phyloP scores from a whole-genome alignment of 2,113 vertebrate species.

The Aegotheles bennettii region DNA sequence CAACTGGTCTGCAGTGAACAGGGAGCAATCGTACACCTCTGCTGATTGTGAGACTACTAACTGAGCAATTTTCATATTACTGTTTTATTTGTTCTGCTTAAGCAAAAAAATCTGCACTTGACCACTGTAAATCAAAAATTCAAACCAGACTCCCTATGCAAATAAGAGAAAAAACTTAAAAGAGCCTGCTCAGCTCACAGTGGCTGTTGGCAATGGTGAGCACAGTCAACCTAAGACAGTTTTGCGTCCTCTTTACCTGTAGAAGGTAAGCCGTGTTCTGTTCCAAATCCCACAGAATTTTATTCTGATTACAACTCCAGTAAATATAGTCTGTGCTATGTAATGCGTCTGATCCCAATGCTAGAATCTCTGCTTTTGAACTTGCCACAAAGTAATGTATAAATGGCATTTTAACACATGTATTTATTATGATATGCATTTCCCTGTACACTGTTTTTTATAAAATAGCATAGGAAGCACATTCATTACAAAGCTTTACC shows the following conservation, averaged over 20 bases:
- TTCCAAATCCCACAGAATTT: not conserved
- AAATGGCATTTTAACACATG: not conserved
- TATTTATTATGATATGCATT: not conserved
- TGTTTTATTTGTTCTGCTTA: constrained; percentile 15
- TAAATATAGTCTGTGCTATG: not conserved
- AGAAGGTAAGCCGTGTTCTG: not conserved
- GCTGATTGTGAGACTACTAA: not conserved
- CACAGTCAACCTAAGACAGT: not conserved
- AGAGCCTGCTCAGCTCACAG: not conserved
- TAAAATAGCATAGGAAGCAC: not conserved
- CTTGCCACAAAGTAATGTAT: not conserved
- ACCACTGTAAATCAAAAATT: constrained; percentile 30
- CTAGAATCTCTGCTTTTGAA: not conserved
- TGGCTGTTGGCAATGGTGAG: not conserved
- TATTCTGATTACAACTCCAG: not conserved
- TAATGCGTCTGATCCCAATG: not conserved
- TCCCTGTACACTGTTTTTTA: not conserved
- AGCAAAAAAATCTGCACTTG: not conserved
- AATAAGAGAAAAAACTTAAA: not conserved
- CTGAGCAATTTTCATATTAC: not conserved
- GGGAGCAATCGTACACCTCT: not conserved
- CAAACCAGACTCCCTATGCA: not conserved
- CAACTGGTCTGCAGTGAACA: not conserved
- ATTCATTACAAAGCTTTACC: not conserved
- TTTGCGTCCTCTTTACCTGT: not conserved